Percentiles rank a stretch among this genome's conserved stretches.
phyloP scores from a whole-genome alignment of 2,888 invertebrate genomes.

The Tetragonisca angustula region DNA sequence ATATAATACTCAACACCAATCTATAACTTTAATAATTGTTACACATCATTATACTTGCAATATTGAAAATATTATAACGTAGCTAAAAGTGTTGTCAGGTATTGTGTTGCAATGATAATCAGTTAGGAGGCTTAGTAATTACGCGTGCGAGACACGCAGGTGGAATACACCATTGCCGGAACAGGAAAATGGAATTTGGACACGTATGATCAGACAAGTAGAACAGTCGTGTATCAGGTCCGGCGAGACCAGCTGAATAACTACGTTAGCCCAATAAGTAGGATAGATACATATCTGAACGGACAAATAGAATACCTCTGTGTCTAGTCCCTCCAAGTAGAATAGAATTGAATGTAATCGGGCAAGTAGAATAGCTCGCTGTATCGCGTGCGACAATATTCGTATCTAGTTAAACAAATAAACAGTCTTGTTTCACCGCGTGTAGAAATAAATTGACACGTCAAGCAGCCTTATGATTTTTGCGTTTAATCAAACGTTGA shows the following conservation, averaged over 20 bases:
- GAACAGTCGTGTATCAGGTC: slow-evolving; percentile 12
- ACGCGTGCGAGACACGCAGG: background rate
- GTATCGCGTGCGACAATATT: background rate
- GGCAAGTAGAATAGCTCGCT: background rate
- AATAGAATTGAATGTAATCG: background rate
- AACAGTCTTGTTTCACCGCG: no score
- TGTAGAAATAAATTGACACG: background rate
- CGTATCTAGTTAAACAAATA: background rate
- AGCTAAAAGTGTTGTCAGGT: background rate
- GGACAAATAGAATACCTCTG: slow-evolving; percentile 3
- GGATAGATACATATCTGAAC: background rate
- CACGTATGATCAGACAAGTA: slow-evolving; percentile 4
- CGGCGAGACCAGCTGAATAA: background rate
- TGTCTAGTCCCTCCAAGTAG: background rate
- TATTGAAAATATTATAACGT: no score
- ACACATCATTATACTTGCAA: no score
- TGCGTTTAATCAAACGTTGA: background rate
- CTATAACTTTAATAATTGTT: no score
- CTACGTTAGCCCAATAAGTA: background rate
- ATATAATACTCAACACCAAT: no score
- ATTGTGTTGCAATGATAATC: background rate
- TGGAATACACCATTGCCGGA: background rate
- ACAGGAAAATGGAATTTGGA: slow-evolving; percentile 13
- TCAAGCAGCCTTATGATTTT: background rate
- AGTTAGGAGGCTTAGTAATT: background rate